phyloP scores from a whole-genome alignment of 2,113 vertebrate species.

The Anoura caudifer region DNA sequence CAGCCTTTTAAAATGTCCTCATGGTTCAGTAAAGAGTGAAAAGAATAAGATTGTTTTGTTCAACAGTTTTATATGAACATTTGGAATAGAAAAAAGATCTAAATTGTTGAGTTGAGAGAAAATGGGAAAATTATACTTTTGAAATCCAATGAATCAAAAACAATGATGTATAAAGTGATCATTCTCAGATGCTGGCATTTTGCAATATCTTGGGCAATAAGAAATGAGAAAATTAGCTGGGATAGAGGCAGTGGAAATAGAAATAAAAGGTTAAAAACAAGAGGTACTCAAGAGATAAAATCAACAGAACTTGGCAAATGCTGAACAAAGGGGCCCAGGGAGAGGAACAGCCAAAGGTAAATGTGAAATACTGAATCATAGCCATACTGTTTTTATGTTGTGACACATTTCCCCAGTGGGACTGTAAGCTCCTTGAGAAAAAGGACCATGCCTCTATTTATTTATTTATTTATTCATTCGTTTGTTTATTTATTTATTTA shows the following conservation, averaged over 20 bases:
- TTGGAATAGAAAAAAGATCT: background rate
- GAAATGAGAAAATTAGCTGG: background rate
- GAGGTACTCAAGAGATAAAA: background rate
- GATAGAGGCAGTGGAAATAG: background rate
- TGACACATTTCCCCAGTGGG: background rate
- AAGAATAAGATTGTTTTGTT: background rate
- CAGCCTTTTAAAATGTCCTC: background rate
- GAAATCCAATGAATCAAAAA: background rate
- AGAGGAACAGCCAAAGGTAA: background rate
- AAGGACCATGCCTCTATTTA: background rate
- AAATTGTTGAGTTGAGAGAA: background rate
- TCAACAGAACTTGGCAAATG: background rate
- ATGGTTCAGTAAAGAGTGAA: background rate
- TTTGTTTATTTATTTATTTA: too few species aligned
- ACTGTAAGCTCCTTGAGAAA: background rate
- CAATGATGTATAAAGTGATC: background rate
- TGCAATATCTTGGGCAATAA: background rate
- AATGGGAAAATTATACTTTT: background rate
- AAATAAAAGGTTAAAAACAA: background rate
- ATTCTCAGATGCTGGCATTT: background rate
- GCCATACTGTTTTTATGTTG: accelerated
- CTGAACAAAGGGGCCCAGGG: background rate
- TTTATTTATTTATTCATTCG: too few species aligned
- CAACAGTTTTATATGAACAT: background rate
- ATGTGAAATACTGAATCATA: background rate